Percentiles rank a stretch among this genome's conserved stretches.
Conservation (phyloP, 2,888 invertebrate species). For the Ophion ventricosus region DNA sequence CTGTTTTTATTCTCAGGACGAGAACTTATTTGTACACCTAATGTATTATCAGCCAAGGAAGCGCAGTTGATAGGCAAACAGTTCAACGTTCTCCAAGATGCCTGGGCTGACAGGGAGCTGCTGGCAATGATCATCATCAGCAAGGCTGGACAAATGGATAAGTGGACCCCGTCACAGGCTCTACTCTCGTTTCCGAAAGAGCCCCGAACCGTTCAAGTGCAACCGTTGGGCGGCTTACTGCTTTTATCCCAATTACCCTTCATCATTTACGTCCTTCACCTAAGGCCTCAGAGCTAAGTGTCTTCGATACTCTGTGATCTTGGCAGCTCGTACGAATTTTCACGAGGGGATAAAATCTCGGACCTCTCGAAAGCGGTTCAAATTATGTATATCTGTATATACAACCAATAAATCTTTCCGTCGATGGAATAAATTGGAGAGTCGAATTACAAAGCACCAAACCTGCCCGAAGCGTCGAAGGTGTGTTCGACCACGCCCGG, state of each 20-base stretch:
- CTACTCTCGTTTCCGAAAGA: constrained; percentile 53
- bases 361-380: background rate
- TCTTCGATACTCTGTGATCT: constrained; percentile 50
- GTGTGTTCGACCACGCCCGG: constrained; percentile 64
- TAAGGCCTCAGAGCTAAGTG: background rate
- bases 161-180: constrained; percentile 6
- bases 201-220: background rate
- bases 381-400: background rate
- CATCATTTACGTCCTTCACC: constrained; percentile 32
- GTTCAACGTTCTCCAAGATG: constrained; percentile 18
- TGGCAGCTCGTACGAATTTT: constrained; percentile 50
- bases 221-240: constrained; percentile 44
- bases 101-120: constrained; percentile 1
- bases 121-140: constrained; percentile 26
- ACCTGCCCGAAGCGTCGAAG: constrained; percentile 57
- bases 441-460: constrained; percentile 60
- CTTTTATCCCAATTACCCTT: constrained; percentile 56
- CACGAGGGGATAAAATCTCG: constrained; percentile 51
- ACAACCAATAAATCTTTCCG: constrained; percentile 54
- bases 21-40: no score
- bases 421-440: constrained; percentile 63
- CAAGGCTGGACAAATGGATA: background rate
- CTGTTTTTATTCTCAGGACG: no score
- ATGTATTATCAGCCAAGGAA: constrained; percentile 67
- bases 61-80: constrained; percentile 46